Evolutionary conservation across 1,140 invertebrate species (phyloP).

Genomic region (Bombus fervidus): DNA sequence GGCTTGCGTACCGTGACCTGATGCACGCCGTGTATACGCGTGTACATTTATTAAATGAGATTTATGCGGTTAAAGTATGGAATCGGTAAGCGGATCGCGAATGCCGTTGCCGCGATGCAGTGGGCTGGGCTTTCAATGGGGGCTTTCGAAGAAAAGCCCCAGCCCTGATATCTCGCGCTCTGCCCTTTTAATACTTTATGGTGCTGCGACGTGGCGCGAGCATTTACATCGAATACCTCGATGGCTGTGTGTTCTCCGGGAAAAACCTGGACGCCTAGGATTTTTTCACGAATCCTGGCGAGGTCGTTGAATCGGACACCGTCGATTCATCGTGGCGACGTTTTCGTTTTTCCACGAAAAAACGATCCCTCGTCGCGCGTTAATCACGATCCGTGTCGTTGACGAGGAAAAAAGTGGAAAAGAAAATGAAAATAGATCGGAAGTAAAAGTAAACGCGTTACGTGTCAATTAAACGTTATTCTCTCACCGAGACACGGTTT

Average conservation of each 20-base stretch:
- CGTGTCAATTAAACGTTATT: conserved; percentile 15
- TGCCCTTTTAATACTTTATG: conserved; percentile 36
- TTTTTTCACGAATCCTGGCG: background rate
- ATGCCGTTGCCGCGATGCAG: background rate
- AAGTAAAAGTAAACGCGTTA: background rate
- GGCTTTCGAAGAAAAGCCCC: conserved; percentile 9
- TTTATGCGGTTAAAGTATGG: conserved; percentile 42
- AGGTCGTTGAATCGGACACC: background rate
- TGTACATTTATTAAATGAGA: conserved; percentile 45
- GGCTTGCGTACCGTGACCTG: background rate
- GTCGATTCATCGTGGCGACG: too few species aligned
- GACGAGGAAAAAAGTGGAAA: background rate
- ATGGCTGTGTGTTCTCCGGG: background rate
- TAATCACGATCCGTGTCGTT: background rate
- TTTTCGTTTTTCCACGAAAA: too few species aligned
- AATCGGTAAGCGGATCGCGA: conserved; percentile 47
- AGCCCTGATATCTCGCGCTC: background rate
- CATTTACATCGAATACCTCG: conserved; percentile 46
- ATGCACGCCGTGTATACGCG: conserved; percentile 5
- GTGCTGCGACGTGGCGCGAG: conserved; percentile 15
- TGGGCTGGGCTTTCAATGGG: conserved; percentile 11
- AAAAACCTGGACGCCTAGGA: background rate
- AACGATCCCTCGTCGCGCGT: too few species aligned
- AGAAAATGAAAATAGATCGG: background rate
- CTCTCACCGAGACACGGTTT: background rate